These are phyloP conservation scores for Monodelphis domestica DNA, from an alignment of 2,797 vertebrate species.

Conservation along the genomic window DNA sequence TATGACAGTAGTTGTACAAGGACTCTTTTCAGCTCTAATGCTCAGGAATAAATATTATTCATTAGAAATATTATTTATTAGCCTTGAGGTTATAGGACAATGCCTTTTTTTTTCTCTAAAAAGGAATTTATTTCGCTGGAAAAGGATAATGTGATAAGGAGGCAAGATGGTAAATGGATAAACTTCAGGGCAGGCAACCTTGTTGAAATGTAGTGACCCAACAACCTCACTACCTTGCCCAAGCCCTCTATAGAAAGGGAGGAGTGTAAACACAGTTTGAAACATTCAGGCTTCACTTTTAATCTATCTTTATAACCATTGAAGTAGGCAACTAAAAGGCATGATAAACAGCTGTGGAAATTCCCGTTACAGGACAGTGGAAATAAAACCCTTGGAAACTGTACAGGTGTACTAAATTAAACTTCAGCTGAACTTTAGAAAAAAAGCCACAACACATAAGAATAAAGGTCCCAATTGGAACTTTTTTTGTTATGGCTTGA, in stretches of 20 bases:
- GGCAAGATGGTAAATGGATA: neutral
- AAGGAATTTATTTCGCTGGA: neutral
- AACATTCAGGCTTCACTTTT: neutral
- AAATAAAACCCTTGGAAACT: neutral
- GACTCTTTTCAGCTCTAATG: neutral
- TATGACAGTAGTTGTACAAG: neutral
- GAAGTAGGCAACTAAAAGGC: neutral
- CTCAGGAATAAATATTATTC: neutral
- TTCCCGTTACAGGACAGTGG: neutral
- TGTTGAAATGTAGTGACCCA: neutral
- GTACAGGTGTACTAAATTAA: neutral
- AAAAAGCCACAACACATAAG: neutral
- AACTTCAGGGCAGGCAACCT: neutral
- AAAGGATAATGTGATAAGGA: neutral
- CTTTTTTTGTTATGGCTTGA: neutral
- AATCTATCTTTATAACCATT: neutral
- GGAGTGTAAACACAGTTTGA: neutral
- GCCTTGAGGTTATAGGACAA: neutral
- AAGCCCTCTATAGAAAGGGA: neutral
- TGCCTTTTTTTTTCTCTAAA: neutral
- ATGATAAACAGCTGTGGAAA: neutral
- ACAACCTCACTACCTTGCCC: neutral
- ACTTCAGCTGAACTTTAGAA: neutral
- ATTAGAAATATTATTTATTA: neutral
- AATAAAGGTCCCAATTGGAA: neutral